Conservation (phyloP, 2,888 invertebrate species). For the Platypus cylindrus region DNA sequence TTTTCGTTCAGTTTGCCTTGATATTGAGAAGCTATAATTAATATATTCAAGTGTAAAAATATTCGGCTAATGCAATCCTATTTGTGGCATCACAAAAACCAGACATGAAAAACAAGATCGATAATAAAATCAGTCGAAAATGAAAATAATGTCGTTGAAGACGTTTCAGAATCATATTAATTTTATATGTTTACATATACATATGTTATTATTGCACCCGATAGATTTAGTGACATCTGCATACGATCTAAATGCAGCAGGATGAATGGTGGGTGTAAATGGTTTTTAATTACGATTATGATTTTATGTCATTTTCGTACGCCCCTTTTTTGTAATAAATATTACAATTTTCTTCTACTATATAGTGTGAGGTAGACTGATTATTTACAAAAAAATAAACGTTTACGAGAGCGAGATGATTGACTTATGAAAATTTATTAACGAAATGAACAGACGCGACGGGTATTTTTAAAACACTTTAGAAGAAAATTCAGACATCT, state of each 20-base stretch:
- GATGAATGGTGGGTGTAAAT: conserved; percentile 30
- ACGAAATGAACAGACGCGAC: conserved; percentile 10
- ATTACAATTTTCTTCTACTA: too few relatives aligned
- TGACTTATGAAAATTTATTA: conserved; percentile 14
- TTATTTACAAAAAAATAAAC: conserved; percentile 13
- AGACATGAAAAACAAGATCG: conserved; percentile 15
- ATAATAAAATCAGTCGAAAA: too few relatives aligned
- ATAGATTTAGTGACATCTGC: conserved; percentile 32
- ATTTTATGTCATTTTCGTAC: conserved; percentile 23
- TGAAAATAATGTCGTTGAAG: conserved; percentile 15
- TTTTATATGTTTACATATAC: conserved; percentile 25
- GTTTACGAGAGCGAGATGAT: conserved; percentile 13
- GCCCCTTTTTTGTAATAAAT: conserved; percentile 22
- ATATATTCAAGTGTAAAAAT: too few relatives aligned
- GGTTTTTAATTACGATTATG: conserved; percentile 25
- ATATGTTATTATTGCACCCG: conserved; percentile 31
- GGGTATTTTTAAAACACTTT: conserved; percentile 12
- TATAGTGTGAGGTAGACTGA: too few relatives aligned
- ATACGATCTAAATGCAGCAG: conserved; percentile 25
- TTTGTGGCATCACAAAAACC: too few relatives aligned
- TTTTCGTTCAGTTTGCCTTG: too few relatives aligned
- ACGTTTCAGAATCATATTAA: conserved; percentile 15
- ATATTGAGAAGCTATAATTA: too few relatives aligned
- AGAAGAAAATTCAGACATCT: conserved; percentile 15
- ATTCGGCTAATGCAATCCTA: too few relatives aligned